phyloP scores from a whole-genome alignment of 2,113 vertebrate genomes.

The Melanerpes aurifrons region DNA sequence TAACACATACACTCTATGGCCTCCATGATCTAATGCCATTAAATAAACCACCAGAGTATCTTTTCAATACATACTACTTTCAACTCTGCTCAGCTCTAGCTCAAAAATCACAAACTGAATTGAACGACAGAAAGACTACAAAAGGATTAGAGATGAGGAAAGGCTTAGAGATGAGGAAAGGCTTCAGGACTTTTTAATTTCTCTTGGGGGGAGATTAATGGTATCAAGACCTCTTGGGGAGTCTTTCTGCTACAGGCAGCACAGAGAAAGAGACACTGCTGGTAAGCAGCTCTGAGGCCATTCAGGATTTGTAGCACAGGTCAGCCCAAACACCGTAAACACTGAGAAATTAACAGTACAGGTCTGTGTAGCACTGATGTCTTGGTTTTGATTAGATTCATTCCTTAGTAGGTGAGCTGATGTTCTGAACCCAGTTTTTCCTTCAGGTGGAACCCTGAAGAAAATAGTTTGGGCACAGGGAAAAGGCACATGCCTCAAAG shows the following conservation, averaged over 20 bases:
- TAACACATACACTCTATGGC: fast-evolving
- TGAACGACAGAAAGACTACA: conserved; percentile 7
- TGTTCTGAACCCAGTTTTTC: neutral
- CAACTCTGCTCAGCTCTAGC: neutral
- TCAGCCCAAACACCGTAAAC: neutral
- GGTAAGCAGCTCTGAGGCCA: neutral
- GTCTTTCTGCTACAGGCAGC: neutral
- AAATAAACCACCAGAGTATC: conserved; percentile 1
- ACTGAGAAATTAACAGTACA: neutral
- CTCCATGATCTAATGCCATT: neutral
- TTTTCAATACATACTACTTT: neutral
- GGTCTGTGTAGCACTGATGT: neutral
- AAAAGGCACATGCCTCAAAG: neutral
- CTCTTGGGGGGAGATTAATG: conserved; percentile 12
- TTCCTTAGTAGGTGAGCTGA: neutral
- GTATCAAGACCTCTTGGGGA: neutral
- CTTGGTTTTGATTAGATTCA: neutral
- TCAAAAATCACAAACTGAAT: conserved; percentile 7
- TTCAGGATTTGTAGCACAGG: neutral
- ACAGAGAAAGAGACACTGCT: neutral
- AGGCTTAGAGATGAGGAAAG: neutral
- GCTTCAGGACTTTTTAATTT: conserved; percentile 14
- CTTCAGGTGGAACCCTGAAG: neutral
- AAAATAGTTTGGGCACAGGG: neutral
- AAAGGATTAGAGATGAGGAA: neutral